phyloP scores from a whole-genome alignment of 1,140 invertebrate species.

The Monochamus saltuarius region DNA sequence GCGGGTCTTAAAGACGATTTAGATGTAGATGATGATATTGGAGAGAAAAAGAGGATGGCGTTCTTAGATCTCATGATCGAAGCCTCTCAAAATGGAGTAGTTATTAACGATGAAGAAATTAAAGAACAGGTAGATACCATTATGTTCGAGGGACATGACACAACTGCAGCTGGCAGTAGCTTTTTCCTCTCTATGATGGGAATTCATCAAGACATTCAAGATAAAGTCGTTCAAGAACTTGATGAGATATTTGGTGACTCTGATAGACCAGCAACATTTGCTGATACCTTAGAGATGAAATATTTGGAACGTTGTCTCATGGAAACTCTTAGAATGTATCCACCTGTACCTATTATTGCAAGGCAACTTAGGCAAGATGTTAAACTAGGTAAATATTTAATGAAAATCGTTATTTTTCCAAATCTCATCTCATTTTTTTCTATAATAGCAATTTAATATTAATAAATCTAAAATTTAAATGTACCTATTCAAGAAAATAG shows the following conservation, averaged over 20 bases:
- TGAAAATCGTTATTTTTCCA: slow-evolving; percentile 13
- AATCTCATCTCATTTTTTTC: slow-evolving; percentile 16
- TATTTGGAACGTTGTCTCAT: slow-evolving; percentile 83
- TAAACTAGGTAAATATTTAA: slow-evolving; percentile 56
- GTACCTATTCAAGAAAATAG: no score
- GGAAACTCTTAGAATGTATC: slow-evolving; percentile 80
- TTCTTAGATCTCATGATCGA: slow-evolving; percentile 92
- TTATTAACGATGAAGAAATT: slow-evolving; percentile 85
- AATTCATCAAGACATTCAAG: slow-evolving; percentile 72
- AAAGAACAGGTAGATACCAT: slow-evolving; percentile 92
- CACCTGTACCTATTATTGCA: slow-evolving; percentile 80
- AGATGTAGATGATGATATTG: slow-evolving; percentile 75
- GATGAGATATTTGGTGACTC: slow-evolving; percentile 81
- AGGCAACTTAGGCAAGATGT: slow-evolving; percentile 71
- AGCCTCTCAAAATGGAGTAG: slow-evolving; percentile 74
- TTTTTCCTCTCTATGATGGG: slow-evolving; percentile 85
- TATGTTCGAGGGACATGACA: slow-evolving; percentile 95
- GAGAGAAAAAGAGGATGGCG: slow-evolving; percentile 86
- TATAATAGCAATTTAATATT: no score
- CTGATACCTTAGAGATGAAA: slow-evolving; percentile 77
- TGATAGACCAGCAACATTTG: slow-evolving; percentile 70
- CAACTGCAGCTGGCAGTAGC: slow-evolving; percentile 81
- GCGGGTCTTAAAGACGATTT: slow-evolving; percentile 75
- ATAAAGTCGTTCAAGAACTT: slow-evolving; percentile 78
- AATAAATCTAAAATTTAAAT: no score